A percentile compares a stretch with the other conserved stretches of the same genome.
phyloP scores from a whole-genome alignment of 2,888 invertebrate species.

The Flexamia atlantica region DNA sequence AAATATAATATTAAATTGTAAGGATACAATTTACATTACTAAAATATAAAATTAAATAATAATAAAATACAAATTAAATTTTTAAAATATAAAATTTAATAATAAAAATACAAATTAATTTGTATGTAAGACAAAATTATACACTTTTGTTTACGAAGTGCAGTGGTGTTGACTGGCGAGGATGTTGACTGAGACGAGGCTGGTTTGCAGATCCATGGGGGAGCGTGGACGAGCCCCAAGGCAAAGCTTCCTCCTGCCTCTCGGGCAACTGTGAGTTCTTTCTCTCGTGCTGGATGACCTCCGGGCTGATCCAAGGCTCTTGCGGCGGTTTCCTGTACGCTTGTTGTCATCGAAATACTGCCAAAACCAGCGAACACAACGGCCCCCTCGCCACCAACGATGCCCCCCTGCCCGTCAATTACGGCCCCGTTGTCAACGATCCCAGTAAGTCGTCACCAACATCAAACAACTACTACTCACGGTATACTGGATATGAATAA shows the following conservation, averaged over 20 bases:
- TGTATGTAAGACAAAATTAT: too few species aligned
- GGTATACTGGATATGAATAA: too few species aligned
- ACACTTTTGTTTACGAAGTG: not conserved
- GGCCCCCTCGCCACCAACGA: conserved; percentile 68
- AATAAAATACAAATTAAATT: too few species aligned
- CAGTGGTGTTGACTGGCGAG: not conserved
- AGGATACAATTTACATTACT: too few species aligned
- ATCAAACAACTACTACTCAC: too few species aligned
- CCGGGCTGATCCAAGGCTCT: conserved; percentile 90
- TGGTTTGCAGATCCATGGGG: conserved; percentile 63
- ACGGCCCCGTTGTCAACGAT: conserved; percentile 87
- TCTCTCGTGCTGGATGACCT: conserved; percentile 94
- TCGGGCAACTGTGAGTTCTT: conserved; percentile 89
- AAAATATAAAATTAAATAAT: too few species aligned
- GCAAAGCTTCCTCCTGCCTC: conserved; percentile 62
- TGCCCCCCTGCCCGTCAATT: conserved; percentile 77
- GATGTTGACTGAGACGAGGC: conserved; percentile 3
- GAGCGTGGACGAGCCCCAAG: conserved; percentile 34
- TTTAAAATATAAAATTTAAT: not conserved
- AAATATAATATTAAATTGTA: too few species aligned
- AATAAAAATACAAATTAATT: not conserved
- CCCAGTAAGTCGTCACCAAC: conserved; percentile 88
- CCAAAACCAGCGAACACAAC: conserved; percentile 71
- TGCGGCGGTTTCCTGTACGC: conserved; percentile 89
- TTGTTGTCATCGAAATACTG: conserved; percentile 86